Conservation (phyloP, 2,888 invertebrate species). For the Disparrhopalites patrizii region DNA sequence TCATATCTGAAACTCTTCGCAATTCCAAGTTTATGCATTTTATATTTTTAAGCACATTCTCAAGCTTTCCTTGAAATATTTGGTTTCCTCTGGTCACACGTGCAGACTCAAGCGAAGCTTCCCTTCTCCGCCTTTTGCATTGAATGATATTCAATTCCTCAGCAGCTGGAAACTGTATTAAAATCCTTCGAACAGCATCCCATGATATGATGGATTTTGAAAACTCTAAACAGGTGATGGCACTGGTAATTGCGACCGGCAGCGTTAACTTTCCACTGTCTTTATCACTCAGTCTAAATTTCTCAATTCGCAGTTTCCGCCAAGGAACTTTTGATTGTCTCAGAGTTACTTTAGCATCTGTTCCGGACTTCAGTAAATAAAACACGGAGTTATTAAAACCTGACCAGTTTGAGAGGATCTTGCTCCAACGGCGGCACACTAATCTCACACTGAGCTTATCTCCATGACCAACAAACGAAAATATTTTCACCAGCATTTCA, state of each 20-base stretch:
- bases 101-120: neutral
- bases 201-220: slow-evolving; percentile 30
- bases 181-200: slow-evolving; percentile 25
- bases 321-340: slow-evolving; percentile 24
- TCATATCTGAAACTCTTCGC: slow-evolving; percentile 29
- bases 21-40: slow-evolving; percentile 22
- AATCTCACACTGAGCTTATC: slow-evolving; percentile 25
- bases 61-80: slow-evolving; percentile 12
- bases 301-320: slow-evolving; percentile 30
- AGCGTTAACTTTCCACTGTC: slow-evolving; percentile 14
- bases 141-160: slow-evolving; percentile 32
- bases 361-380: slow-evolving; percentile 27
- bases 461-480: slow-evolving; percentile 29
- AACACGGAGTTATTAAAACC: slow-evolving; percentile 30
- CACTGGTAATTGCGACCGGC: slow-evolving; percentile 8
- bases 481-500: slow-evolving; percentile 31
- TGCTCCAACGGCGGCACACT: slow-evolving; percentile 23
- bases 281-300: slow-evolving; percentile 24
- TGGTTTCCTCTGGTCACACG: slow-evolving; percentile 24
- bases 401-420: slow-evolving; percentile 21
- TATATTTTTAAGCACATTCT: slow-evolving; percentile 16
- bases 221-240: slow-evolving; percentile 22
- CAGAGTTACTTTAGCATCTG: slow-evolving; percentile 24
- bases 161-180: slow-evolving; percentile 24
- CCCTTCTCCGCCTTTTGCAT: slow-evolving; percentile 29